A percentile compares a stretch with the other conserved stretches of the same genome.
Conservation (phyloP, 1,140 invertebrate genomes). For the Melitaea cinxia region DNA sequence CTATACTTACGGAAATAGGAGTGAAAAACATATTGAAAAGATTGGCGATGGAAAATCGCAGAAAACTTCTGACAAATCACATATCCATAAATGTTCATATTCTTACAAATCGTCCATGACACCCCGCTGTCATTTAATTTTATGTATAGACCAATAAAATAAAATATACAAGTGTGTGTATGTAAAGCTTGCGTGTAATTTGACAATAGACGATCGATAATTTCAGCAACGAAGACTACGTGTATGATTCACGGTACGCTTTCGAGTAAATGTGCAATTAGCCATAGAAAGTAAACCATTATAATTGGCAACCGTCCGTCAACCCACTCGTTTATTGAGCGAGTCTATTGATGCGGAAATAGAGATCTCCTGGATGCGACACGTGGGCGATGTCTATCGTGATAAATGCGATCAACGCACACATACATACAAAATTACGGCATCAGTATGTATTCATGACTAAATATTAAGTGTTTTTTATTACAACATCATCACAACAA, state of each 20-base stretch:
- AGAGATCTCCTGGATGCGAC: constrained; percentile 48
- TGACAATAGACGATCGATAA: constrained; percentile 31
- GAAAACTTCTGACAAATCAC: too few relatives aligned
- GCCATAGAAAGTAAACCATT: constrained; percentile 66
- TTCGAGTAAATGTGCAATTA: constrained; percentile 60
- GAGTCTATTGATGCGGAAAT: constrained; percentile 53
- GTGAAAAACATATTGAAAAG: too few relatives aligned
- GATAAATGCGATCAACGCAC: not conserved
- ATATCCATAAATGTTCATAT: too few relatives aligned
- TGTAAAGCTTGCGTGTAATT: constrained; percentile 22
- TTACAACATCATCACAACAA: too few relatives aligned
- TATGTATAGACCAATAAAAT: too few relatives aligned
- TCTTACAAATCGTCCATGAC: too few relatives aligned
- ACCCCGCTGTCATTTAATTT: too few relatives aligned
- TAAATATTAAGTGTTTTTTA: too few relatives aligned
- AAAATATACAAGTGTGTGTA: too few relatives aligned
- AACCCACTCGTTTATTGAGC: constrained; percentile 57
- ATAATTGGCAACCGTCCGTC: constrained; percentile 64
- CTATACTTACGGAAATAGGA: too few relatives aligned
- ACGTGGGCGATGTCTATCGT: constrained; percentile 42
- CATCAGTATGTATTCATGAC: too few relatives aligned
- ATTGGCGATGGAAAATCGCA: too few relatives aligned
- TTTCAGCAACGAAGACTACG: constrained; percentile 6
- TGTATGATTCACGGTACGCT: constrained; percentile 44
- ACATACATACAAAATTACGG: not conserved